Conservation (phyloP, 1,140 invertebrate species). For the Zaprionus lachaisei region DNA sequence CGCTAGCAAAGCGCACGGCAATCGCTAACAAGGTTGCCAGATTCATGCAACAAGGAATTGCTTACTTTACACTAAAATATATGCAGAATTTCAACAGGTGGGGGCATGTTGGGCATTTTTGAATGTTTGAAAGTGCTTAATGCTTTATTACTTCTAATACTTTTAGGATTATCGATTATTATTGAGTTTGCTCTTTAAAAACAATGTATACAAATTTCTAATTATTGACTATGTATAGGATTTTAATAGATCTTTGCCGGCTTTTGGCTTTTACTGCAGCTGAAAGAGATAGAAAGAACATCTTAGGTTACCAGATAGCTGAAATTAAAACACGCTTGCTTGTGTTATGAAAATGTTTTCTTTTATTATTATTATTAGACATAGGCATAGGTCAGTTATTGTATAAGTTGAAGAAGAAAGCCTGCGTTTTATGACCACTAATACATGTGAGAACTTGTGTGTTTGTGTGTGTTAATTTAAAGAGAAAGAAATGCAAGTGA, state of each 20-base stretch:
- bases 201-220: too few species aligned
- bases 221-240: neutral
- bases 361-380: constrained; percentile 68
- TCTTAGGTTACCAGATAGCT: neutral
- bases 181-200: too few species aligned
- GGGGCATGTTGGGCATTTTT: neutral
- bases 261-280: neutral
- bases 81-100: neutral
- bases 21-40: constrained; percentile 36
- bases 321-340: constrained; percentile 15
- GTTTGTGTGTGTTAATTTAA: constrained; percentile 65
- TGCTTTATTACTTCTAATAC: too few species aligned
- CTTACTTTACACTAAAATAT: neutral
- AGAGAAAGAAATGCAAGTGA: constrained; percentile 61
- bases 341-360: constrained; percentile 65
- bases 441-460: constrained; percentile 62
- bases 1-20: constrained; percentile 45
- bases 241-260: neutral
- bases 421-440: constrained; percentile 58
- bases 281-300: neutral
- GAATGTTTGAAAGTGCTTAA: too few species aligned
- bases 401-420: constrained; percentile 47
- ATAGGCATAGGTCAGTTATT: constrained; percentile 69
- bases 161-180: too few species aligned
- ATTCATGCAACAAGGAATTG: neutral